Percentiles rank a stretch among this genome's conserved stretches.
These are phyloP conservation scores for Antrozous pallidus DNA, from an alignment of 2,797 vertebrate species.

Conservation along the genomic window DNA sequence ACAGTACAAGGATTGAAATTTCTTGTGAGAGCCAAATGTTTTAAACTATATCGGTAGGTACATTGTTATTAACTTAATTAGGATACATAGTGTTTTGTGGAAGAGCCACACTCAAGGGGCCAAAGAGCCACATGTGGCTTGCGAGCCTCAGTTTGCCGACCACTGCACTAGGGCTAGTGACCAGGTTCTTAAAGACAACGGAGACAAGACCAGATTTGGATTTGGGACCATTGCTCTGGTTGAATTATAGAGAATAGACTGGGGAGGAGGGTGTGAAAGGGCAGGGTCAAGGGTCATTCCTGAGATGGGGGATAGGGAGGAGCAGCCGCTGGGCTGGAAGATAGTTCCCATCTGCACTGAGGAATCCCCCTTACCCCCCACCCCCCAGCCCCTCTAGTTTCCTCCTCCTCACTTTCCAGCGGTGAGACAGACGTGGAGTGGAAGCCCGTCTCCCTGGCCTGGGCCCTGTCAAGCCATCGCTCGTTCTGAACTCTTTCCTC, in stretches of 20 bases:
- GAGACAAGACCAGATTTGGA: neutral
- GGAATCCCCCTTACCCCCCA: too few species aligned
- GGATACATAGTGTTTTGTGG: too few species aligned
- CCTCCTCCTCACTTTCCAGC: neutral
- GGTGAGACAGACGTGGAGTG: accelerated
- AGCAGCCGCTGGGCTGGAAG: too few species aligned
- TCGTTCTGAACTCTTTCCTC: neutral
- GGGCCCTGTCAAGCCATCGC: neutral
- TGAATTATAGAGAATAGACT: neutral
- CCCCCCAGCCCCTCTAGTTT: too few species aligned
- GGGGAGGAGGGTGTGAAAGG: neutral
- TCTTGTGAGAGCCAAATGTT: too few species aligned
- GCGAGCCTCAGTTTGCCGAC: too few species aligned
- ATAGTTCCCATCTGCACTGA: neutral
- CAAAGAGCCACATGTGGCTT: too few species aligned
- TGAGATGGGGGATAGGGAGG: neutral
- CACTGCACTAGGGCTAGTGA: too few species aligned
- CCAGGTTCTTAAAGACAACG: neutral
- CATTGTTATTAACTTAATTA: too few species aligned
- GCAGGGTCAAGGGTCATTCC: neutral
- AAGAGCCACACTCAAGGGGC: too few species aligned
- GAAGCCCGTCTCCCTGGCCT: neutral
- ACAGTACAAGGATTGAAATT: too few species aligned
- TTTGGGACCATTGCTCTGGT: neutral
- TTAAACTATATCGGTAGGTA: too few species aligned